Conservation (phyloP, 2,113 vertebrate species). For the Chinchilla lanigera region DNA sequence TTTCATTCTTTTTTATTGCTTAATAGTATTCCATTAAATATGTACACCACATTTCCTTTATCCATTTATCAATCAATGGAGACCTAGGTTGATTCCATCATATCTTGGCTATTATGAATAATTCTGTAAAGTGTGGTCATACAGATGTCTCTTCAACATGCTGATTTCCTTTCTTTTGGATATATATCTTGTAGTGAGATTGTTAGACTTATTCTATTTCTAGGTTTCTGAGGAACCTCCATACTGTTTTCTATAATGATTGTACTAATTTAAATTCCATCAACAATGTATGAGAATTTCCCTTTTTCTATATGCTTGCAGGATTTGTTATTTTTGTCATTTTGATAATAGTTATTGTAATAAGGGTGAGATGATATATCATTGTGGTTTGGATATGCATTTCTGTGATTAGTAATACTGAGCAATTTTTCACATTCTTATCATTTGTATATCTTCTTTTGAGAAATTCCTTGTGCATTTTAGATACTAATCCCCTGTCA, state of each 20-base stretch:
- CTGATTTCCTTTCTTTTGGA: background rate
- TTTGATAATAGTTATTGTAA: background rate
- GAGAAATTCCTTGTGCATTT: slow-evolving; percentile 4
- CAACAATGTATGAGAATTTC: background rate
- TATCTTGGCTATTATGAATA: background rate
- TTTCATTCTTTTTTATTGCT: background rate
- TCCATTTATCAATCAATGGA: background rate
- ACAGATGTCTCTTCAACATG: background rate
- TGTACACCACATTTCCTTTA: background rate
- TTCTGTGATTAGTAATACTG: background rate
- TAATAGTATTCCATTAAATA: background rate
- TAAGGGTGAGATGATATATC: background rate
- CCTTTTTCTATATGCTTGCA: background rate
- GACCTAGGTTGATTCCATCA: background rate
- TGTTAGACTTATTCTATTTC: background rate
- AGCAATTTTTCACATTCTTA: background rate
- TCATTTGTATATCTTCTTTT: background rate
- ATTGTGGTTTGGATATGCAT: background rate
- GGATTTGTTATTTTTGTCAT: background rate
- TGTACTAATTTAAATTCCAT: background rate
- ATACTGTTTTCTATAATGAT: background rate
- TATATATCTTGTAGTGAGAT: background rate
- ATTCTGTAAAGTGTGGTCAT: background rate
- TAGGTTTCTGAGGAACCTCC: background rate
- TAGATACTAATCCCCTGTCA: background rate